phyloP scores from a whole-genome alignment of 2,797 vertebrate genomes.

The Toxotes lorentzi region DNA sequence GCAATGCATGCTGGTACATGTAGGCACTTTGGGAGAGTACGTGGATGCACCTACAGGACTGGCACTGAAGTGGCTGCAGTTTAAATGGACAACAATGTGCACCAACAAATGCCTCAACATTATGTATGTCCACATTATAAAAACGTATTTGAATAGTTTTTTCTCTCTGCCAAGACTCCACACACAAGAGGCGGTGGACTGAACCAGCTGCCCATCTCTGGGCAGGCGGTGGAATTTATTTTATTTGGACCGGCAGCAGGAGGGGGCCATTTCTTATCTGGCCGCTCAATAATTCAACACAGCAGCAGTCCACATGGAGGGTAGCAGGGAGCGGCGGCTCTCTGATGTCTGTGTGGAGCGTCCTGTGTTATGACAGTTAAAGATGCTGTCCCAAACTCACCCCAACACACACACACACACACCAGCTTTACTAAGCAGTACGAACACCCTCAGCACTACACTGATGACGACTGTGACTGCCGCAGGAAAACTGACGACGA shows the following conservation, averaged over 20 bases:
- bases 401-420: constrained; percentile 11
- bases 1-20: too few species aligned
- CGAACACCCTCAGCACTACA: background rate
- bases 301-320: constrained; percentile 4
- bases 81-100: too few species aligned
- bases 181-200: background rate
- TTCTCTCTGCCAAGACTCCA: background rate
- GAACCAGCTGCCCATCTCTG: background rate
- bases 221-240: constrained; percentile 2
- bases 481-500: background rate
- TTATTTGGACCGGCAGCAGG: constrained; percentile 17
- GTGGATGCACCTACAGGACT: too few species aligned
- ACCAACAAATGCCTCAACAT: background rate
- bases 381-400: constrained; percentile 10
- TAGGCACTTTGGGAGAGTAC: too few species aligned
- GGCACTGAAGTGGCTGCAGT: too few species aligned
- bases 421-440: background rate
- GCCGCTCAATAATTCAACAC: constrained; percentile 60
- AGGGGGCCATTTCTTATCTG: constrained; percentile 37
- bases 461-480: background rate
- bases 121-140: too few species aligned
- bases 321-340: background rate
- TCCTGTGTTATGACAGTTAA: constrained; percentile 1
- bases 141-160: background rate
- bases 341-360: constrained; percentile 24